These are phyloP conservation scores for Hyposmocoma kahamanoa DNA, from an alignment of 1,140 invertebrate genomes.

Conservation along the genomic window DNA sequence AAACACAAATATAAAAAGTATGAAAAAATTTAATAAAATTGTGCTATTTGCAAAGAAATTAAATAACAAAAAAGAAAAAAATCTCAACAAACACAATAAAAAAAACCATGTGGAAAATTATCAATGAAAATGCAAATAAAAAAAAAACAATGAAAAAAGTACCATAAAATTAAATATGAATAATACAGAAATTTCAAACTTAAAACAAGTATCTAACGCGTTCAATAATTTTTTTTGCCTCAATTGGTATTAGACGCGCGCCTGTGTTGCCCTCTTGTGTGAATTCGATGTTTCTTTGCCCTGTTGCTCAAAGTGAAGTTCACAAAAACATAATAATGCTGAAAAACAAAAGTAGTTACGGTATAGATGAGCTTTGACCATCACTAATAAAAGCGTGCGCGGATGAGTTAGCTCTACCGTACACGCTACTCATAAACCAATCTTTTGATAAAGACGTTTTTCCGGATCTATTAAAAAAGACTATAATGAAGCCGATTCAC, in stretches of 20 bases:
- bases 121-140: neutral
- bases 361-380: neutral
- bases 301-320: neutral
- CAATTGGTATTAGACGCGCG: no score
- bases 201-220: neutral
- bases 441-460: neutral
- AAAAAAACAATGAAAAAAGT: neutral
- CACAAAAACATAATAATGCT: neutral
- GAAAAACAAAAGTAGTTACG: neutral
- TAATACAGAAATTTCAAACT: neutral
- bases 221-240: neutral
- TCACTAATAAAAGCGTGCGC: neutral
- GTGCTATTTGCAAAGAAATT: neutral
- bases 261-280: no score
- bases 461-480: neutral
- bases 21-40: neutral
- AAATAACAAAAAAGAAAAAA: neutral
- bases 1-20: neutral
- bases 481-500: neutral
- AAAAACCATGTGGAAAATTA: neutral
- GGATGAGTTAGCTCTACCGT: neutral
- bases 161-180: neutral
- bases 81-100: neutral
- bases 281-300: neutral
- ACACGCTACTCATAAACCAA: neutral